Evolutionary conservation across 2,113 vertebrate species (phyloP), one percentile per base, ranked within the genome.

Genomic region (Tachycineta bicolor): DNA sequence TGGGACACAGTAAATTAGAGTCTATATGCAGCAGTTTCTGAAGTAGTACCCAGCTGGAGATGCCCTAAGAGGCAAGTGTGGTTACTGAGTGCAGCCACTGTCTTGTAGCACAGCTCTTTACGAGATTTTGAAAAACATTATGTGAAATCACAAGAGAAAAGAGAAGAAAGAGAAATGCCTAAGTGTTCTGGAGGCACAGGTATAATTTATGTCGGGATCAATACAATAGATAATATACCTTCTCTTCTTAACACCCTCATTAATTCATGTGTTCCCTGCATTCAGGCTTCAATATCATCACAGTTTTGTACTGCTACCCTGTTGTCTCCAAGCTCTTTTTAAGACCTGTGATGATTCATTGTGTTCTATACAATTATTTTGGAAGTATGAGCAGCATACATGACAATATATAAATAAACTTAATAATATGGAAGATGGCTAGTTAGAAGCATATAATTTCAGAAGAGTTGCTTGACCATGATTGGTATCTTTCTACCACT

Each of bases 381-480:
- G 56, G 81, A 92, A 94, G 88, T 75, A 70, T 5, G 63, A 73
- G 50, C 63, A 65, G 19, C 19, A 9, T 77, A 73, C 26, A 2
- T 74, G 43, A 74, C 39, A 29, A 46, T 44, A 44, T 90, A 88
- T 86, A 96, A 94, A 92, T 88, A 90, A 67, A 83, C 76, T 83
- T 70, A 44, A 39, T 78, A 87, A 63, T 67, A 93, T 28, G 55
- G 83, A 53, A 86, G 71, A 18, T 80, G 73, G 93, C 63, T 79
- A 69, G 83, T 73, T 83, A 68, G 68, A 93, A 93, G 11, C 73
- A 33, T 96, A 6, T 97, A 86, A 96, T 96, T 97, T 93, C 65
- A 83, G 83, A 95, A 81, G 94, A 95, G 78, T 41, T 64, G 52
- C 68, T 95, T 89, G 64, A 90, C 94, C 93, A 94, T 77, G 94